phyloP scores from a whole-genome alignment of 2,797 vertebrate genomes.

The Sphenopsis melanotis region DNA sequence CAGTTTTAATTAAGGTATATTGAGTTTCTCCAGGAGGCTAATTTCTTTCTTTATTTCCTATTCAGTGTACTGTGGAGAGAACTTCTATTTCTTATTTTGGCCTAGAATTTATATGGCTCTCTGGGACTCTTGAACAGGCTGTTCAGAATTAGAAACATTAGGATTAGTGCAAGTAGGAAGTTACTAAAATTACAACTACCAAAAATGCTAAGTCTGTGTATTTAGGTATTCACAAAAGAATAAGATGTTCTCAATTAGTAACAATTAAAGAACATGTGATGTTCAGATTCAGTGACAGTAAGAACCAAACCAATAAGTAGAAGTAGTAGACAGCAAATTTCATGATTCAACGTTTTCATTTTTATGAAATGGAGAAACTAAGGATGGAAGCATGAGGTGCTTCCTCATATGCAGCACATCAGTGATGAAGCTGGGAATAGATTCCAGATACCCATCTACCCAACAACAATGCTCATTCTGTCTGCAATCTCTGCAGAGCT shows the following conservation, averaged over 20 bases:
- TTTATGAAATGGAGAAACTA: not conserved
- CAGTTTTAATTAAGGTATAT: not conserved
- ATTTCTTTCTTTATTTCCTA: not conserved
- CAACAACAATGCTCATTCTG: not conserved
- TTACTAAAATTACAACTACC: not conserved
- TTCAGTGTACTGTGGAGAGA: not conserved
- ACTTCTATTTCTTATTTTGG: not conserved
- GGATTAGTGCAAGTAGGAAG: not conserved
- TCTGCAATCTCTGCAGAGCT: not conserved
- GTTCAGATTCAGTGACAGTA: not conserved
- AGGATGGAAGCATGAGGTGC: not conserved
- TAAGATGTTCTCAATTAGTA: not conserved
- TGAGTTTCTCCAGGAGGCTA: not conserved
- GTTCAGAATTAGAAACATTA: not conserved
- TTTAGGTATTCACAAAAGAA: not conserved
- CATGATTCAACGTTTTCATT: not conserved
- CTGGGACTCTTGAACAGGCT: not conserved
- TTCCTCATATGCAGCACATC: not conserved
- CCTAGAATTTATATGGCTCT: not conserved
- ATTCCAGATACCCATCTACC: not conserved
- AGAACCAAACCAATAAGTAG: not conserved
- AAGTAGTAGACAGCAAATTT: not conserved
- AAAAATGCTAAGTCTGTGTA: not conserved
- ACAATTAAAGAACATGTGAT: not conserved
- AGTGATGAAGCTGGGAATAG: not conserved